These are phyloP conservation scores for Phainopepla nitens DNA, from an alignment of 2,113 vertebrate species.

Conservation along the genomic window DNA sequence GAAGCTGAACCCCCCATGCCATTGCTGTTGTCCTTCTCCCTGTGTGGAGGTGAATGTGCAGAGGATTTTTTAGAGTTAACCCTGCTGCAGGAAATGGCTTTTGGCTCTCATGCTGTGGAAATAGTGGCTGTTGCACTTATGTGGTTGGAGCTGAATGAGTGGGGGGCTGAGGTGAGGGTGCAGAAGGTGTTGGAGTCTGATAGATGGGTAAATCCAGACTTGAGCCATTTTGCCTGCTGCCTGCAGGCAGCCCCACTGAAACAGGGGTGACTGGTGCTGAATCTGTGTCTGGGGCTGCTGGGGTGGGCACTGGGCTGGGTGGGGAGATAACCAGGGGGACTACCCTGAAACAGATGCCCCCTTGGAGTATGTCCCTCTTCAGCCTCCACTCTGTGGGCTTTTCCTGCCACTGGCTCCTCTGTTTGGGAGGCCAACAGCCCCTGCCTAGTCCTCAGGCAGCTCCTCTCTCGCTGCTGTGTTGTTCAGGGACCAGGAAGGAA, in stretches of 20 bases:
- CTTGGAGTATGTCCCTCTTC: neutral
- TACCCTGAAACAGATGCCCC: neutral
- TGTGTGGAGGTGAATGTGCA: neutral
- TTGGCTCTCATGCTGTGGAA: neutral
- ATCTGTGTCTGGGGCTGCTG: neutral
- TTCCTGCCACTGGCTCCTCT: neutral
- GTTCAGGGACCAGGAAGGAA: conserved; percentile 27
- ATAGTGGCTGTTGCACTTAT: neutral
- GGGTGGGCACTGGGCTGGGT: neutral
- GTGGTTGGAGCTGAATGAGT: neutral
- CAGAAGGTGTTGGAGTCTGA: neutral
- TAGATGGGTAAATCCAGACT: neutral
- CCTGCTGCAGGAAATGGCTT: neutral
- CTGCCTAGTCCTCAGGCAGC: neutral
- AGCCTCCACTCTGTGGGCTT: neutral
- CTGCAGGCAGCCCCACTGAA: neutral
- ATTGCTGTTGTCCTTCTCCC: neutral
- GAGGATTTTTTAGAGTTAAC: neutral
- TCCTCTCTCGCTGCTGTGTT: neutral
- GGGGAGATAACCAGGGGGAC: accelerated
- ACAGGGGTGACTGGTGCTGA: neutral
- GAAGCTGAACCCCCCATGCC: neutral
- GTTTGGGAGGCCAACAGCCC: neutral
- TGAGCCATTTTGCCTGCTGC: neutral
- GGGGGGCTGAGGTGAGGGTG: neutral